Base-by-base conservation (phyloP, 2,797 vertebrate species). In the Nothura maculosa region DNA sequence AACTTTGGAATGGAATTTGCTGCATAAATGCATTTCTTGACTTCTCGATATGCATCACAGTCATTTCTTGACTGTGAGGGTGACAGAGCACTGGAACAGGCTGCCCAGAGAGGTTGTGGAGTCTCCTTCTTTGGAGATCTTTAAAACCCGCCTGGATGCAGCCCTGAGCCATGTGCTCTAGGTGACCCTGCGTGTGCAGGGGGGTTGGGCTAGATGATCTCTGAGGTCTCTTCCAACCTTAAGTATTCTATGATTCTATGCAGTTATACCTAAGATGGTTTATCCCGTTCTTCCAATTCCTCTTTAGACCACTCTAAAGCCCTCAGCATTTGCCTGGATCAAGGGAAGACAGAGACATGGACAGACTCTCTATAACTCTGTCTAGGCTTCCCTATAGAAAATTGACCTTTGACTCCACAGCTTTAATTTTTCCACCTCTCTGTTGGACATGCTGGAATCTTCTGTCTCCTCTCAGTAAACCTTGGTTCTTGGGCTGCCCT, bases 401-500 rank as follows among this genome's bases (percentile, higher is more conserved):
- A 88, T 6, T 45, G 54, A 58, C 68, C 6, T 40, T 77, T 34
- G 27, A 34, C 45, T 84, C 14, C 24, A 40, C 0, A 1, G 2
- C n/a, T 91, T 91, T 42, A 72, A 6, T 50, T 47, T 38, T 42
- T 54, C 3, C 24, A 25, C 11, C 14, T 47, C 9, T 0, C 0
- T 68, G 22, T 10, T 25, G 30, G 43, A 3, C 42, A 12, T 38
- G 17, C 19, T 54, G 68, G 10, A 9, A n/a, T 58, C 30, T 76
- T 81, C 40, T 30, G 34, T 20, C 3, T 30, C 27, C n/a, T 77
- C 48, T 20, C 38, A 32, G 38, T 21, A 25, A 18, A 24, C 42
- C 0, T 0, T 0, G 2, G 50, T 16, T 84, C n/a, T 63, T 20
- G 42, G 12, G 1, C 5, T 32, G 12, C 27, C 86, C 64, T 19